Base-by-base conservation (phyloP, 2,113 vertebrate species). In the Xenopus borealis region DNA sequence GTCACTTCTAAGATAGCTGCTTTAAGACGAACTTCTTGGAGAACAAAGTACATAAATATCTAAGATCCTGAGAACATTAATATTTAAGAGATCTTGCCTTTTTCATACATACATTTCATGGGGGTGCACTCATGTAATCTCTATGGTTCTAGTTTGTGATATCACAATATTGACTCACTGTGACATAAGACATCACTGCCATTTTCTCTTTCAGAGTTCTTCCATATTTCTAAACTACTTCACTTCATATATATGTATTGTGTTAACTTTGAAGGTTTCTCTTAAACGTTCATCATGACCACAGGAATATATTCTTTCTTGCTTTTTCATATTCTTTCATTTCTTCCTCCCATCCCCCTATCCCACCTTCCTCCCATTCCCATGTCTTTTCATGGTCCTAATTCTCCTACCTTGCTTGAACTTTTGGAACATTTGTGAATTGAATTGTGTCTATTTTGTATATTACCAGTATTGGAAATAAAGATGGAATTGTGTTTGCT, bases 401-500 rank as follows among this genome's bases (percentile, higher is more conserved):
- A 64, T 70, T 72, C 47, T n/a, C 1, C 7, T 33, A 3, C 2
- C 76, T 72, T 1, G 52, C 72, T 67, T 58, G 2, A 12, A 8
- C 77, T 81, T 79, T 83, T 81, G 86, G 87, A 90, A 86, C 79
- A 83, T 84, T 87, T 0, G 75, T 88, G 84, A 81, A 80, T 57
- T 66, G 81, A 83, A 78, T 72, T 84, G 78, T 67, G 6, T 82
- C 79, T 84, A 83, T 92, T 92, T 90, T 88, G 89, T 91, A 91
- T 88, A 84, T 83, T 82, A 63, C 86, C 83, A 85, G 81, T 0
- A 84, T 89, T 87, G 78, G 73, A 84, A 93, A 92, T 93, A 93
- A 93, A 93, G 1, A 61, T 83, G 81, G 79, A 6, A 77, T 89
- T 89, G 87, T 81, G 82, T 87, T 83, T 9, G 8, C 89, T 79